A percentile compares a stretch with the other conserved stretches of the same genome.
These are phyloP conservation scores for Ceryle rudis DNA, from an alignment of 2,797 vertebrate species.

Conservation along the genomic window DNA sequence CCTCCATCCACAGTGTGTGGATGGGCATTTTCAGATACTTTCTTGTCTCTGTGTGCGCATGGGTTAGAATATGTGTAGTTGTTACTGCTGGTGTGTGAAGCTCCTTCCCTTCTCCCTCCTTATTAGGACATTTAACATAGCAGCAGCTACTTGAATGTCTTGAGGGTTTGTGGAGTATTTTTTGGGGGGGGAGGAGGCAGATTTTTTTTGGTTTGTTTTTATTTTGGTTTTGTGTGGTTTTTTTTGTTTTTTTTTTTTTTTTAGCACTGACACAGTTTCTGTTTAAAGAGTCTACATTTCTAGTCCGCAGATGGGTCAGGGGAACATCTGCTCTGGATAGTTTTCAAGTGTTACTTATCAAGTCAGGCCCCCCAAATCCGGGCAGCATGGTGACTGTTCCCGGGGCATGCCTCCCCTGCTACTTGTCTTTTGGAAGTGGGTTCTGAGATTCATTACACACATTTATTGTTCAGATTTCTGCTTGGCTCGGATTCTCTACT, in stretches of 20 bases:
- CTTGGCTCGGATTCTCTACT: not conserved
- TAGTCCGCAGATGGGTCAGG: not conserved
- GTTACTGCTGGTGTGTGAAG: not conserved
- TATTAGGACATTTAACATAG: not conserved
- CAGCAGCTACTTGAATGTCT: not conserved
- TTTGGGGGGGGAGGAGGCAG: too few species aligned
- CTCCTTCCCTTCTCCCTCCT: not conserved
- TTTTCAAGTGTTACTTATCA: constrained; percentile 16
- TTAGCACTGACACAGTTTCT: not conserved
- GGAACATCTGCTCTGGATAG: not conserved
- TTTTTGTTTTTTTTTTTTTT: not conserved
- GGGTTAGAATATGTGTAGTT: not conserved
- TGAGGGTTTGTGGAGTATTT: not conserved
- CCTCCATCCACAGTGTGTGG: fast-evolving
- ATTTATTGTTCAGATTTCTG: constrained; percentile 34
- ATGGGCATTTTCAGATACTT: not conserved
- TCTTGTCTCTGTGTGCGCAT: not conserved
- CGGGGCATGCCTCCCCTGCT: not conserved
- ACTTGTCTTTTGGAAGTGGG: not conserved
- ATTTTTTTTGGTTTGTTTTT: too few species aligned
- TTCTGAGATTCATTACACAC: not conserved
- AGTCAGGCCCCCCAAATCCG: not conserved
- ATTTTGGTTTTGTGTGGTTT: not conserved
- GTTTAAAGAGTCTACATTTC: not conserved
- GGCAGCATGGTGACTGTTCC: not conserved